A percentile compares a stretch with the other conserved stretches of the same genome.
Evolutionary conservation across 2,113 vertebrate genomes (phyloP).

Genomic region (Cacatua alba): DNA sequence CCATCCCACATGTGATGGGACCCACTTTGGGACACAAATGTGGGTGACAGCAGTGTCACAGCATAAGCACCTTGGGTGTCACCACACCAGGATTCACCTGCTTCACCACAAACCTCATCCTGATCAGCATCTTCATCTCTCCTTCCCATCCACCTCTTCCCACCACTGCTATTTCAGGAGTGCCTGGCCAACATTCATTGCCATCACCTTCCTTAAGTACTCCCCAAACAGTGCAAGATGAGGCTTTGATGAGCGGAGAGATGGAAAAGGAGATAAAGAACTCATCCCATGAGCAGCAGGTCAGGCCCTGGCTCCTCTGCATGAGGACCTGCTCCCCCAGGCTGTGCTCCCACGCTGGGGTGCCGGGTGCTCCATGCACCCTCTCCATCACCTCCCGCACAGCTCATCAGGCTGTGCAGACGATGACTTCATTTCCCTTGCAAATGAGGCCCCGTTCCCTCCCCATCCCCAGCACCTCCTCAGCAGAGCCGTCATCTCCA

Average conservation of each 20-base stretch:
- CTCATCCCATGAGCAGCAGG: not conserved
- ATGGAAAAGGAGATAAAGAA: not conserved
- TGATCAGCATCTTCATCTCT: not conserved
- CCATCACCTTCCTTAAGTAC: not conserved
- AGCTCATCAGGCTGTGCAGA: slow-evolving; percentile 43
- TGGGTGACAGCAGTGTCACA: not conserved
- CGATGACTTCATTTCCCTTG: slow-evolving; percentile 71
- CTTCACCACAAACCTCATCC: not conserved
- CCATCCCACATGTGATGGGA: accelerated
- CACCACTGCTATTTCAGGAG: not conserved
- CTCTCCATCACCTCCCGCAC: not conserved
- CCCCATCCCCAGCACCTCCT: not conserved
- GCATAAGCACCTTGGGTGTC: accelerated
- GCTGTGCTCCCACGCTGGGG: accelerated
- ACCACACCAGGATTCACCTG: not conserved
- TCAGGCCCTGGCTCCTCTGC: accelerated
- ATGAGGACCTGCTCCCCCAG: not conserved
- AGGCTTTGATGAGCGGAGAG: not conserved
- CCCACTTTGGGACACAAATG: accelerated
- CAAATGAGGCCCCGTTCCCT: slow-evolving; percentile 50
- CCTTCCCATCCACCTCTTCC: not conserved
- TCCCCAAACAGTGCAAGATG: accelerated
- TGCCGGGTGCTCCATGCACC: not conserved
- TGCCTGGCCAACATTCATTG: accelerated
- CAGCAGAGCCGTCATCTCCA: not conserved